These are phyloP conservation scores for Paracentrotus lividus DNA, from an alignment of 53 echinoderm and acorn worm genomes.

Conservation along the genomic window DNA sequence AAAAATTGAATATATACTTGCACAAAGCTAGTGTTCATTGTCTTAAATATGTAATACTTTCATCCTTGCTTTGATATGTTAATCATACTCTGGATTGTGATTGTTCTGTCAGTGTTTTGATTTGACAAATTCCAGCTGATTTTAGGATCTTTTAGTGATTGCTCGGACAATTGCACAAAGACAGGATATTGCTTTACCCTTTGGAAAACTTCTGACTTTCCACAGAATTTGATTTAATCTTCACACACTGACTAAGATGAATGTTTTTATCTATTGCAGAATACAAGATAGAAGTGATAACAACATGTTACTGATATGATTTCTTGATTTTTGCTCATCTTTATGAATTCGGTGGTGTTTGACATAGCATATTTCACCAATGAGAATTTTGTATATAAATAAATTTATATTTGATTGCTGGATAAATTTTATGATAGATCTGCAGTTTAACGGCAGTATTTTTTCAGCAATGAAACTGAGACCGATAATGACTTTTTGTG, in stretches of 20 bases:
- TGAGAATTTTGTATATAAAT: not conserved
- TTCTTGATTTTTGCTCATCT: not conserved
- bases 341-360: not conserved
- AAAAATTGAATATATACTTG: not conserved
- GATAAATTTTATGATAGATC: not conserved
- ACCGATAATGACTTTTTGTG: not conserved
- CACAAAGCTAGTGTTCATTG: not conserved
- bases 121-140: not conserved
- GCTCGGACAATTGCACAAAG: conserved; percentile 17
- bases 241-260: not conserved
- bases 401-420: not conserved
- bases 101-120: not conserved
- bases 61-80: conserved; percentile 7
- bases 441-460: not conserved
- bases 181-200: conserved; percentile 34
- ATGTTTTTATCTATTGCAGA: not conserved
- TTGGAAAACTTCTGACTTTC: not conserved
- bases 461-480: not conserved
- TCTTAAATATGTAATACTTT: not conserved
- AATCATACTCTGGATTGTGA: conserved; percentile 7
- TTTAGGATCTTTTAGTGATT: not conserved
- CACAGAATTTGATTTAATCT: not conserved
- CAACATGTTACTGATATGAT: not conserved
- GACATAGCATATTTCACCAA: not conserved
- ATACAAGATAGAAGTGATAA: not conserved